phyloP scores from a whole-genome alignment of 2,113 vertebrate genomes.

The Panurus biarmicus region DNA sequence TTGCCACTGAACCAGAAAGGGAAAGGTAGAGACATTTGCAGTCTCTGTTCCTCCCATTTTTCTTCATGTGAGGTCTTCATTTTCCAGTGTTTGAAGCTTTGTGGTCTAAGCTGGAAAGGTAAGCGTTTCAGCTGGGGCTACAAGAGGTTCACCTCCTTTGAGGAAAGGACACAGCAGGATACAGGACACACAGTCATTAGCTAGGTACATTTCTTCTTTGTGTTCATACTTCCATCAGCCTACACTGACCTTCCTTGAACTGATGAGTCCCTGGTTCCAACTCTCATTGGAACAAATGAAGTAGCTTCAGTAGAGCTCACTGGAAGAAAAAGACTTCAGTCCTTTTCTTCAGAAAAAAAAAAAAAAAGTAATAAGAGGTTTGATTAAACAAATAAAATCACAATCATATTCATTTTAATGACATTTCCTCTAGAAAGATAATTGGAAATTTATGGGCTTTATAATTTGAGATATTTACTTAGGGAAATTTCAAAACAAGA shows the following conservation, averaged over 20 bases:
- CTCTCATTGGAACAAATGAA: neutral
- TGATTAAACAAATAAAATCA: constrained; percentile 34
- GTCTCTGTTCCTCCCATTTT: neutral
- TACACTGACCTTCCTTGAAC: neutral
- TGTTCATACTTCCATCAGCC: neutral
- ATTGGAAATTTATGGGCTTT: neutral
- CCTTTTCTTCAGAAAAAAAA: neutral
- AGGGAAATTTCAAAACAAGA: neutral
- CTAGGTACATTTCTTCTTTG: neutral
- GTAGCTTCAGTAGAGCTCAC: neutral
- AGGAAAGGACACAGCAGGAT: neutral
- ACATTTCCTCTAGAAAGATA: neutral
- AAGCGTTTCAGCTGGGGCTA: neutral
- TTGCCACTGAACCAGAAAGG: constrained; percentile 20
- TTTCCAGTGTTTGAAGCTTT: neutral
- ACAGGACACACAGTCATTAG: neutral
- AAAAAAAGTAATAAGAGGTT: neutral
- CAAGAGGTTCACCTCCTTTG: neutral
- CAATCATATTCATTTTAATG: neutral
- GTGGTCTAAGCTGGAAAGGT: neutral
- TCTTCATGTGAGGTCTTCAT: neutral
- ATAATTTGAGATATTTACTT: constrained; percentile 13
- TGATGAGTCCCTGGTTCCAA: neutral
- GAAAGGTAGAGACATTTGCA: neutral
- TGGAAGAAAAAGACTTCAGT: neutral